Evolutionary conservation across 2,888 invertebrate genomes (phyloP), one percentile per base, ranked within the genome.

Genomic region (Rambutsinella grinnellia): DNA sequence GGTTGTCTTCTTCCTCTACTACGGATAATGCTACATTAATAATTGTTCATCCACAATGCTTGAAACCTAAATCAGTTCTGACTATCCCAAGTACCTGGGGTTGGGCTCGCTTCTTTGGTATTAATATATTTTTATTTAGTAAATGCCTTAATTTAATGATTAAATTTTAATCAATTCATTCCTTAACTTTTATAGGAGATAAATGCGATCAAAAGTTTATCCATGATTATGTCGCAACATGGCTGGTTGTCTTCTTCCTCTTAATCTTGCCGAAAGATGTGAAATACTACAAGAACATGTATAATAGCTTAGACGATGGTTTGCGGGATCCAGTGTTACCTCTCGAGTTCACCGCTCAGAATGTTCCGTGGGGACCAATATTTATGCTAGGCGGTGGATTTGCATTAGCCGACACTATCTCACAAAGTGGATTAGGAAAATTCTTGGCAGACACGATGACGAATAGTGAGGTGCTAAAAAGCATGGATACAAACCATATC

Each of bases 381-480:
- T 60, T 82, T 21, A 65, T 82, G 24, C 44, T 82, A 47, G 92
- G 96, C 56, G 96, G 96, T 26, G 96, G 96, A 0, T 96, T 96
- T 86, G 96, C 96, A 0, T 89, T 97, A 69, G 95, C 96, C 0
- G 93, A 93, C 78, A 96, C 94, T 77, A 93, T 94, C 83, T 91
- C 93, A 83, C 90, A 88, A 2, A 94, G 94, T 0, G 92, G 93
- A 0, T 90, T 96, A 85, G 94, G 95, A 0, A 85, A 87, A 2
- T 89, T 93, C 88, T 90, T 96, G 78, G 95, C 95, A 0, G 87
- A 89, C 0, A 90, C 92, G 2, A 88, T 96, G 46, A 88, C 88
- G 49, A 91, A 90, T 0, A 88, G 96, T 2, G 87, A 90, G 6
- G 89, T 89, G 0, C 88, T 94, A 79, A 90, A 91, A 27, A n/a